Base-by-base conservation (phyloP, 1,140 invertebrate species). In the Rhopalosiphum padi region DNA sequence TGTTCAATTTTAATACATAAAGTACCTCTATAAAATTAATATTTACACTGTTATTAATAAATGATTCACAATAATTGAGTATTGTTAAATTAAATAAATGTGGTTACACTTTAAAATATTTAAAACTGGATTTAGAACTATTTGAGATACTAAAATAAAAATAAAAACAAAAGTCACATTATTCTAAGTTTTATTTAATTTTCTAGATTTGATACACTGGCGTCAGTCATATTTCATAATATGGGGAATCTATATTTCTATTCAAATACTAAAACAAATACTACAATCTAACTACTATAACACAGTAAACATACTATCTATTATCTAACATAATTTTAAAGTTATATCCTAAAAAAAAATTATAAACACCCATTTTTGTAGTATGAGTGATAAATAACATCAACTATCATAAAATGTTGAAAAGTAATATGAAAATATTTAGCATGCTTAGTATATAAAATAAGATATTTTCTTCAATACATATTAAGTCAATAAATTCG, bases 371-470 rank as follows among this genome's bases (percentile, higher is more conserved):
- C 77, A 83, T 6, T 68, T 23, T 68, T 23, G 30, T 68, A 60
- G 23, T 68, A 77, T 18, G 60, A n/a, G 60, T 7, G 4, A 77
- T 15, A 15, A 77, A 77, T 77, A 85, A 85, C 5, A 30, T 35
- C 1, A 48, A 51, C 6, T 53, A 89, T 89, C 21, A 37, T 90
- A 90, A 41, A 41, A 90, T 41, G 6, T 53, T 37, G 23, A 90
- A 60, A 37, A 22, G 43, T 91, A 46, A 77, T 15, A 68, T 90
- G 1, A 77, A 89, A 37, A 37, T 25, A 53, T 25, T 89, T 37
- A 55, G 9, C 88, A 89, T 89, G 88, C 88, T 89, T 89, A 37
- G 25, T 88, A 88, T 41, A 48, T 53, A 89, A 55, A 89, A 89
- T 9, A 89, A 89, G 11, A 37, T 55, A 55, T 89, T 89, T 89